Base-by-base conservation (phyloP, 2,888 invertebrate species). In the Boloria selene region DNA sequence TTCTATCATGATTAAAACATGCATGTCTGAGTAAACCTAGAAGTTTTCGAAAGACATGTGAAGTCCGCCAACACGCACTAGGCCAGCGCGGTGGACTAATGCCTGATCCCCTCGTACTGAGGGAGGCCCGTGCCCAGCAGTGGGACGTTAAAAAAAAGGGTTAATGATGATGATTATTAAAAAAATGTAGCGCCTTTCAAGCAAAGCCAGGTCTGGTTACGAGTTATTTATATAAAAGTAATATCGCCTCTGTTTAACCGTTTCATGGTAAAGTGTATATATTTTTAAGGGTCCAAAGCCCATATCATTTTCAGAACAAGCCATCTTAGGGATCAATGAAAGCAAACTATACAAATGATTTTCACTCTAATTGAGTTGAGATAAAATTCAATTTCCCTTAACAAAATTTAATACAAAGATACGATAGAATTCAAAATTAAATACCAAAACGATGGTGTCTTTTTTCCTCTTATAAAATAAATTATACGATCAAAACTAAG, bases 381-480 rank as follows among this genome's bases (percentile, higher is more conserved):
- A 44, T 50, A 51, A 17, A 26, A 6, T 50, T 51, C 26, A 17
- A 51, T 51, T 42, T 56, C 10, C 42, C 16, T 26, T 55, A 14
- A 44, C 50, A 44, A 45, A 22, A 2, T 6, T 13, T 22, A n/a
- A 14, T 16, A 51, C 16, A 38, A 13, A 7, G 47, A 49, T 53
- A 38, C 59, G 38, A 54, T 38, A 49, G 18, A 53, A 59, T 59
- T 52, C 45, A 59, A 64, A 64, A 65, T 61, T 63, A 65, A 68
- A 65, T 52, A n/a, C 22, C 53, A 62, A 58, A 54, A 51, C 18
- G 61, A 61, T 69, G 61, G 26, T 50, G 64, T 59, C 50, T 54
- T 64, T 67, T 69, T 67, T 66, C n/a, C 61, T 60, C 53, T 64
- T 64, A 69, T 13, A 22, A 45, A 45, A 26, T 45, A 68, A 65